Evolutionary conservation across 1,140 invertebrate species (phyloP).

Genomic region (Drosophila pruinosa): DNA sequence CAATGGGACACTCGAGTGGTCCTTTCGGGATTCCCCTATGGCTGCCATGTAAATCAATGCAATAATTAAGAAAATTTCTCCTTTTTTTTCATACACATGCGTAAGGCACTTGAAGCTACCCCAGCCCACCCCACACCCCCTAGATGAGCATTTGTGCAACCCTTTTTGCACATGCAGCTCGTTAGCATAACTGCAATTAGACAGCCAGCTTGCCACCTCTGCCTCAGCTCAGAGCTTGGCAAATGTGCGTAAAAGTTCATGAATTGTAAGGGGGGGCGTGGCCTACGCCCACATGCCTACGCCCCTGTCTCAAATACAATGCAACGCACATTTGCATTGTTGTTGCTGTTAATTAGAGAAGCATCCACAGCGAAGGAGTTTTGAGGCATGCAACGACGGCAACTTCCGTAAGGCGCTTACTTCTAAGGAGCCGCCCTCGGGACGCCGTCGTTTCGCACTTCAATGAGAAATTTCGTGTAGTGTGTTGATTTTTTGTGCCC

Average conservation of each 20-base stretch:
- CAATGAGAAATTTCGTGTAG: slow-evolving; percentile 71
- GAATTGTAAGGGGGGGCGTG: slow-evolving; percentile 58
- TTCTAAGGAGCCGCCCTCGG: slow-evolving; percentile 47
- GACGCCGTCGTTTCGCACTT: slow-evolving; percentile 64
- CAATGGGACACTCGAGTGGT: slow-evolving; percentile 55
- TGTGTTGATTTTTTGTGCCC: slow-evolving; percentile 45
- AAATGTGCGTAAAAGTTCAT: slow-evolving; percentile 78
- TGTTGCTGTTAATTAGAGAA: slow-evolving; percentile 65
- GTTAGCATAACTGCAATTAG: slow-evolving; percentile 75
- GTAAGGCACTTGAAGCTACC: slow-evolving; percentile 61
- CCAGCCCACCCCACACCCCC: slow-evolving; percentile 20
- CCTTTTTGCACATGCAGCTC: slow-evolving; percentile 35
- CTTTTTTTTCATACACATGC: slow-evolving; percentile 45
- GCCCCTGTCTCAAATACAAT: slow-evolving; percentile 18
- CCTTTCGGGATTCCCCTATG: slow-evolving; percentile 19
- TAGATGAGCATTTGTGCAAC: slow-evolving; percentile 3
- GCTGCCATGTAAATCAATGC: slow-evolving; percentile 70
- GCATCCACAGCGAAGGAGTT: background rate
- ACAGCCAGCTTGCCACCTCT: slow-evolving; percentile 24
- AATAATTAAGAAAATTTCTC: slow-evolving; percentile 71
- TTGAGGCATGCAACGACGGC: background rate
- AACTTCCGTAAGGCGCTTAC: slow-evolving; percentile 53
- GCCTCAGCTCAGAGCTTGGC: slow-evolving; percentile 42
- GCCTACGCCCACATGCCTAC: slow-evolving; percentile 1
- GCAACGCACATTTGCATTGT: slow-evolving; percentile 46